A percentile compares a stretch with the other conserved stretches of the same genome.
phyloP scores from a whole-genome alignment of 2,797 vertebrate genomes.

The Bradypodion pumilum region DNA sequence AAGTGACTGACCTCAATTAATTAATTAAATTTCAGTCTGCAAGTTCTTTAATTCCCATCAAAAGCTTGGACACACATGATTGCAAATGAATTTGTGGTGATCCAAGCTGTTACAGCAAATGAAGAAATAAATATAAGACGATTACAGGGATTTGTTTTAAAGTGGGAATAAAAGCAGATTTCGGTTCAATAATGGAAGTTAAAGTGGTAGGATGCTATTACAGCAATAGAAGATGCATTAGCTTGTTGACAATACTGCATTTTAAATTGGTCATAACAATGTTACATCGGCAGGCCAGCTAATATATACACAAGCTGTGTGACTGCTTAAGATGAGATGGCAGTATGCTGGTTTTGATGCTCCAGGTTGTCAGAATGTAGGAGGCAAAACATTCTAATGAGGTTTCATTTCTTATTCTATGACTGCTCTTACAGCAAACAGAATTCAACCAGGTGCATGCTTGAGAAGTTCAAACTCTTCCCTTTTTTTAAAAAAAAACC shows the following conservation, averaged over 20 bases:
- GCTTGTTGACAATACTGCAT: background rate
- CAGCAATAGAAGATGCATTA: conserved; percentile 5
- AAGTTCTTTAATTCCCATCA: conserved; percentile 11
- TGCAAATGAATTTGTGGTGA: conserved; percentile 24
- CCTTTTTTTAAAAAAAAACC: too few relatives aligned
- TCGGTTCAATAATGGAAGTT: conserved; percentile 8
- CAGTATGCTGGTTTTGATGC: conserved; percentile 22
- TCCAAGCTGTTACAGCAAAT: background rate
- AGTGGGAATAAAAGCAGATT: conserved; percentile 16
- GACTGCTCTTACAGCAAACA: conserved; percentile 33
- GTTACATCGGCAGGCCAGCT: conserved; percentile 8
- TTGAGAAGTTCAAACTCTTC: background rate
- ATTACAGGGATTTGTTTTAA: conserved; percentile 16
- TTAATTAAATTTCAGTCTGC: conserved; percentile 21
- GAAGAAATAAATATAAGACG: conserved; percentile 27
- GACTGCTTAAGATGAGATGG: conserved; percentile 35
- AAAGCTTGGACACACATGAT: background rate
- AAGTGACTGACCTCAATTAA: conserved; percentile 27
- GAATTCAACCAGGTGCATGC: background rate
- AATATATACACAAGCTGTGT: conserved; percentile 23
- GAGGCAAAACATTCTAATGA: conserved; percentile 42
- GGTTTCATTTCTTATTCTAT: conserved; percentile 48
- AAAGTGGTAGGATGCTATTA: background rate
- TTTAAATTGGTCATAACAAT: conserved; percentile 43
- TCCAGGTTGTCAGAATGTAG: conserved; percentile 31